phyloP scores from a whole-genome alignment of 2,113 vertebrate genomes.

The Alethe castanea region DNA sequence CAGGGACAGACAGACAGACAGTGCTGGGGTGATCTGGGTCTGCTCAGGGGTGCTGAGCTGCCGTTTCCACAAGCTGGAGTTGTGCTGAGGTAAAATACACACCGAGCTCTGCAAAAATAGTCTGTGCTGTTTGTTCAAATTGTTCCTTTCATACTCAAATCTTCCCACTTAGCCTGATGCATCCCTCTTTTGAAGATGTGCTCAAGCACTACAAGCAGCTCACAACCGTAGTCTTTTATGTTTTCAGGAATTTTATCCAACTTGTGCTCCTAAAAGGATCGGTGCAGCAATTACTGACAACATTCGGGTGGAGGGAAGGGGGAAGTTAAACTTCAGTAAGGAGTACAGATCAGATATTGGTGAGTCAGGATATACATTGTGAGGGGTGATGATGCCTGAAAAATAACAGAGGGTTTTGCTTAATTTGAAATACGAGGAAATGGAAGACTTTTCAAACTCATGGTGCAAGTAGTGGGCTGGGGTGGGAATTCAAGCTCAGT shows the following conservation, averaged over 20 bases:
- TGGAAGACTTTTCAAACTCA: rapidly evolving
- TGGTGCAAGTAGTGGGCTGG: neutral
- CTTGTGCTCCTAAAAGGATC: neutral
- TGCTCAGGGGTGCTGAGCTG: neutral
- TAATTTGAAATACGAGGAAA: neutral
- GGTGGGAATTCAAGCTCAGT: neutral
- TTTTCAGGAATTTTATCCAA: neutral
- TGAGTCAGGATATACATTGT: rapidly evolving
- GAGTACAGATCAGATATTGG: neutral
- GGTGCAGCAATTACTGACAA: neutral
- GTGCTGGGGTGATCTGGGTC: neutral
- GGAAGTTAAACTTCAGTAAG: neutral
- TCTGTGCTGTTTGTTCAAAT: neutral
- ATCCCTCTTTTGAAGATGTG: neutral
- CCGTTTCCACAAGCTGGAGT: neutral
- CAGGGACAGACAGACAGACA: neutral
- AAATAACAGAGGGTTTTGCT: rapidly evolving
- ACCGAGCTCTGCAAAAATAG: rapidly evolving
- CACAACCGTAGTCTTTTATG: neutral
- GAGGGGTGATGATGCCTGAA: neutral
- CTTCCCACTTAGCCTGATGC: neutral
- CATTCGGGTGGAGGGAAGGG: neutral
- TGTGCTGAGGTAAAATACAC: rapidly evolving
- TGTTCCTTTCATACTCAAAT: neutral
- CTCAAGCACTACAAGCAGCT: neutral